Base-by-base conservation (phyloP, 2,797 vertebrate genomes). In the Poeciliopsis turneri region DNA sequence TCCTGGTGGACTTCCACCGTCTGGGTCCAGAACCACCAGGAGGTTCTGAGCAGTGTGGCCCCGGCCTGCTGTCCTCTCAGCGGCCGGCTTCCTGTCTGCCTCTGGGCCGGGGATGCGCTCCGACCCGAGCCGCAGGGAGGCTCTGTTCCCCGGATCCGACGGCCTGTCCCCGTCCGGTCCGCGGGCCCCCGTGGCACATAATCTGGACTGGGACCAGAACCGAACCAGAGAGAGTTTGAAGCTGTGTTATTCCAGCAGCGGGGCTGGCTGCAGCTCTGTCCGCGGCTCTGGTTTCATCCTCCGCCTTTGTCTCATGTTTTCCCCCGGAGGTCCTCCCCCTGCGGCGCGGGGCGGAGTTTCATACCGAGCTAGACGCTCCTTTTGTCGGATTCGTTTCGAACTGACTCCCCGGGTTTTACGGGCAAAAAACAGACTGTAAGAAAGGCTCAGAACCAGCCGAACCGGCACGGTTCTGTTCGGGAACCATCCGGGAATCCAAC, bases 331-430 rank as follows among this genome's bases (percentile, higher is more conserved):
- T 96, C 95, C 96, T 96, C 96, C 96, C 95, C 96, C 96, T 95
- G 95, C 96, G 96, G 95, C 95, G 95, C 95, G 91, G 96, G 96
- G 96, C 95, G 96, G 96, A 95, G 96, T 96, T 96, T 96, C 96
- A 95, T 93, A 94, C 96, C 96, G 95, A 94, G 95, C 93, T 88
- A 96, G 95, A 95, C 95, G 96, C 96, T 96, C 93, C 95, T 96
- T 95, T 94, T 95, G 95, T 96, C 95, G 96, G 96, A 95, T 96
- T 87, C 93, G 92, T 94, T 95, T 95, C 92, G 94, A 95, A 88
- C 91, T 87, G 95, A 94, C 94, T 96, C 96, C 96, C 95, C 94
- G 95, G 95, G 94, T 93, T 95, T 96, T 93, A 91, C 87, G 86
- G 90, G 90, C 80, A 83, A 92, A 94, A 94, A 93, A 94, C 78